Evolutionary conservation across 2,888 invertebrate genomes (phyloP).

Genomic region (Pyrgus malvae): DNA sequence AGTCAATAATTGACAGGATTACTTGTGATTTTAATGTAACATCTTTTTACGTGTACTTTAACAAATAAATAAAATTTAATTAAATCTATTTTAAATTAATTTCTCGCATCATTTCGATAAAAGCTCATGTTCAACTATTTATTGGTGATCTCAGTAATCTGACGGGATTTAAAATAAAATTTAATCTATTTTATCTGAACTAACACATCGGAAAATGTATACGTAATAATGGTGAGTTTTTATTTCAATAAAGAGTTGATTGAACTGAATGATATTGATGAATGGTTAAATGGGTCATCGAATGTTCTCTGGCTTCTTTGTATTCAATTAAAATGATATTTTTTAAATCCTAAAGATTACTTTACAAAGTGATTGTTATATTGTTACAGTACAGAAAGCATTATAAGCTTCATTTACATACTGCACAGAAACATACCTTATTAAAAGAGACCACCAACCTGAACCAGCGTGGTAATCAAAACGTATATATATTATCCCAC

Average conservation of each 20-base stretch:
- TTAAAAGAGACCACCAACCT: too few relatives aligned
- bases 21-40: too few relatives aligned
- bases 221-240: neutral
- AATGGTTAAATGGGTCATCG: neutral
- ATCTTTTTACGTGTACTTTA: too few relatives aligned
- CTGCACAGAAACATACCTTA: too few relatives aligned
- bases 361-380: too few relatives aligned
- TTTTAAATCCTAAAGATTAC: neutral
- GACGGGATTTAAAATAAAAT: constrained; percentile 7
- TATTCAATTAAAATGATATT: neutral
- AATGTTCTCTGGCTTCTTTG: neutral
- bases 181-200: constrained; percentile 2
- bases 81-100: constrained; percentile 21
- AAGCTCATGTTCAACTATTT: constrained; percentile 8
- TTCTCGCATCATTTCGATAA: constrained; percentile 12
- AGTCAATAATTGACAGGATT: too few relatives aligned
- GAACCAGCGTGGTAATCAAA: too few relatives aligned
- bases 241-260: neutral
- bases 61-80: too few relatives aligned
- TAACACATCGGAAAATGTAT: constrained; percentile 1
- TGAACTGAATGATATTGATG: neutral
- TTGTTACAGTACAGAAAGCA: too few relatives aligned
- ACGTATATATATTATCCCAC: too few relatives aligned
- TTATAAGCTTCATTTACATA: too few relatives aligned
- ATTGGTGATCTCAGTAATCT: constrained; percentile 9